Conservation (phyloP, 2,113 vertebrate genomes). For the Ploceus nigricollis region DNA sequence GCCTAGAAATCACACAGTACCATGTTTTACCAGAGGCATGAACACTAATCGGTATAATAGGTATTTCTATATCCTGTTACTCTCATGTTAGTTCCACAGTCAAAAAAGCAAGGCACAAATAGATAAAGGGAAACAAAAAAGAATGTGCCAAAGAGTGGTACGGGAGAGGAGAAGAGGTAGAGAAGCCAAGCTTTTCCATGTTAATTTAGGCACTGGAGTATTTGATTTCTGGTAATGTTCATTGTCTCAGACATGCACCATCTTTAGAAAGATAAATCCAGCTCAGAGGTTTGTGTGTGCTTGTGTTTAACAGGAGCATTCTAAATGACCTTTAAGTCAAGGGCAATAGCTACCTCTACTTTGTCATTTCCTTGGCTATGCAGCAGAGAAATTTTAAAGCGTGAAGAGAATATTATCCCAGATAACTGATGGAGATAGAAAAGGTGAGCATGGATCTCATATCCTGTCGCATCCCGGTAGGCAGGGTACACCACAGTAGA, state of each 20-base stretch:
- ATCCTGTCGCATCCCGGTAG: slow-evolving; percentile 73
- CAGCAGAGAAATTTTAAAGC: slow-evolving; percentile 1
- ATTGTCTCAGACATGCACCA: background rate
- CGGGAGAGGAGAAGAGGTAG: background rate
- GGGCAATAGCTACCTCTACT: slow-evolving; percentile 58
- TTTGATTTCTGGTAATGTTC: background rate
- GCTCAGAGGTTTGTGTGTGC: background rate
- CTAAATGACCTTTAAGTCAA: slow-evolving; percentile 67
- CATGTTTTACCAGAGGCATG: background rate
- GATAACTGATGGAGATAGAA: slow-evolving; percentile 68
- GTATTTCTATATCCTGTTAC: background rate
- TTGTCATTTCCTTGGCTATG: slow-evolving; percentile 60
- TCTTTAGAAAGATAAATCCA: background rate
- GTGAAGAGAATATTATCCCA: slow-evolving; percentile 67
- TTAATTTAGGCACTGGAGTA: background rate
- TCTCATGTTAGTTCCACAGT: background rate
- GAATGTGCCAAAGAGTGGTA: background rate
- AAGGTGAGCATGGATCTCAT: slow-evolving; percentile 65
- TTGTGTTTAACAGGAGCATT: slow-evolving; percentile 71
- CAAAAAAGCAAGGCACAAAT: background rate
- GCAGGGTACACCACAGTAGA: slow-evolving; percentile 23
- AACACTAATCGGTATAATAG: background rate
- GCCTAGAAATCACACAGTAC: background rate
- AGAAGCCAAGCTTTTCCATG: background rate
- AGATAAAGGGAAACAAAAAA: background rate